phyloP scores from a whole-genome alignment of 2,113 vertebrate species.

The Alligator sinensis region DNA sequence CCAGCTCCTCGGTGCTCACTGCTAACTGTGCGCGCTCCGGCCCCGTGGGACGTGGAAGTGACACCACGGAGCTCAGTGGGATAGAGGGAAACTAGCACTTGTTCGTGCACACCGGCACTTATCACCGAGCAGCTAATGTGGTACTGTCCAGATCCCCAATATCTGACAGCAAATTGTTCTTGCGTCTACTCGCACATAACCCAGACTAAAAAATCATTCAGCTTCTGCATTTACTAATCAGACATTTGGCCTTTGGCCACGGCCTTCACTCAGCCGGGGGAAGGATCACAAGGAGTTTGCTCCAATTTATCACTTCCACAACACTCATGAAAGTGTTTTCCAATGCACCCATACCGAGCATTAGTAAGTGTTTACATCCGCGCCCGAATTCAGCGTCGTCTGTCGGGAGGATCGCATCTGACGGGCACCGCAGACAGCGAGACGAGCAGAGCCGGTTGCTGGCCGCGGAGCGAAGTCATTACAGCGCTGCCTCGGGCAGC shows the following conservation, averaged over 20 bases:
- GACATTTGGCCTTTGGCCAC: conserved; percentile 69
- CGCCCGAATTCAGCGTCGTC: neutral
- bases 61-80: no score
- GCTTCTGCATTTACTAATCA: conserved; percentile 70
- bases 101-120: no score
- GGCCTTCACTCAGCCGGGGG: conserved; percentile 63
- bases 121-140: no score
- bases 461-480: neutral
- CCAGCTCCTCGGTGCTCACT: no score
- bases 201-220: conserved; percentile 69
- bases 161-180: no score
- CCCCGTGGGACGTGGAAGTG: no score
- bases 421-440: neutral
- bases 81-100: no score
- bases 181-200: no score
- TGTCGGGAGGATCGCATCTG: rapidly evolving
- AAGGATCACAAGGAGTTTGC: conserved; percentile 34
- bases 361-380: conserved; percentile 10
- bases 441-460: neutral
- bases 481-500: neutral
- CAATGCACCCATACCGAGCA: conserved; percentile 9
- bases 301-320: conserved; percentile 67
- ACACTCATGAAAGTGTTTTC: conserved; percentile 58
- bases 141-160: no score
- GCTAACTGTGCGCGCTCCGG: no score